Evolutionary conservation across 2,888 invertebrate genomes (phyloP).

Genomic region (Melipona bicolor): DNA sequence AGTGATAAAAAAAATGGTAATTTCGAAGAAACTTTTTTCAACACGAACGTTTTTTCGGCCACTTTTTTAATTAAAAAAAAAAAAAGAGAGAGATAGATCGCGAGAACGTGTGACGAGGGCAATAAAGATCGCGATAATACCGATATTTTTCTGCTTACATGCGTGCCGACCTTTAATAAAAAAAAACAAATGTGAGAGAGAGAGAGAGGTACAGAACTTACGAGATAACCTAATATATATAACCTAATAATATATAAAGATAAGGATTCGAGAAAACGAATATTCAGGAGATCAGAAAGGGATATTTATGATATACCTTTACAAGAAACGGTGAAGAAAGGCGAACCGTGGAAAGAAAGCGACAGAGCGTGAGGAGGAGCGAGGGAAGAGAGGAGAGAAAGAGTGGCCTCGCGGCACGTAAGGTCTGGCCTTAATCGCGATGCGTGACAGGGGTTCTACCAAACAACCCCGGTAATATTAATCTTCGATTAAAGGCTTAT

Average conservation of each 20-base stretch:
- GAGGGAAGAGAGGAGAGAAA: constrained; percentile 16
- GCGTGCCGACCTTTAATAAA: not conserved
- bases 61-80: too few species aligned
- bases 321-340: not conserved
- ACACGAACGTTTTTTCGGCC: too few species aligned
- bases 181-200: too few species aligned
- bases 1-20: too few species aligned
- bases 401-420: constrained; percentile 64
- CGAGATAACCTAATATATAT: not conserved
- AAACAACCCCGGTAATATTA: constrained; percentile 76
- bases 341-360: not conserved
- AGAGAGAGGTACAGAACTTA: not conserved
- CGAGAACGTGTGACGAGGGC: too few species aligned
- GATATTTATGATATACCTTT: constrained; percentile 13
- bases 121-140: too few species aligned
- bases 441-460: constrained; percentile 70
- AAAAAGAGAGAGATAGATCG: too few species aligned
- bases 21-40: too few species aligned
- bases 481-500: constrained; percentile 81
- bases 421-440: constrained; percentile 74
- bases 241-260: not conserved
- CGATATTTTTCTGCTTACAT: too few species aligned
- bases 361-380: not conserved
- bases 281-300: not conserved
- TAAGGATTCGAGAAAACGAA: not conserved